Base-by-base conservation (phyloP, 2,797 vertebrate genomes). In the Onychomys arenicola region DNA sequence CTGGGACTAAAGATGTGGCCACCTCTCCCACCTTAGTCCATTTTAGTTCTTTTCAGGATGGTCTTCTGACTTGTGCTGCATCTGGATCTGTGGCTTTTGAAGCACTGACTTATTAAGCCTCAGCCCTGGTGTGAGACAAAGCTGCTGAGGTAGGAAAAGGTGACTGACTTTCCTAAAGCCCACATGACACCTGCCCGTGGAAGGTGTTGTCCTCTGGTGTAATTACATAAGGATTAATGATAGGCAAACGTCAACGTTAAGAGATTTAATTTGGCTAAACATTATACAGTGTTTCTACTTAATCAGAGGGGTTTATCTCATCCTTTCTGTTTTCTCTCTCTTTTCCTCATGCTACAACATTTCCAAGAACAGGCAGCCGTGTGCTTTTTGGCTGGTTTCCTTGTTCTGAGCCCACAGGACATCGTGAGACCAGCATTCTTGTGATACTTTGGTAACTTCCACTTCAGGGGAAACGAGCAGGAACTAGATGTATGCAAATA, bases 201-300 rank as follows among this genome's bases (percentile, higher is more conserved):
- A 71, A 65, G 71, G 61, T n/a, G 27, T 32, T 95, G 73, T 85
- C 49, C 40, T 57, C 25, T 90, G 52, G 40, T 55, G 82, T 34
- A 52, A 81, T 96, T 94, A 91, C 0, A 7, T 43, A 89, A 95
- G 77, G 90, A 93, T 81, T 95, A 93, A 93, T 94, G 81, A 83
- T 61, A 73, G 78, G 93, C 59, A 94, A 94, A 96, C n/a, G 85
- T 43, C 80, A 69, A 12, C 14, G 17, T 46, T 77, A 89, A 78
- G 91, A 97, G 86, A 96, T 93, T 96, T 94, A 77, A 96, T 97
- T 97, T 97, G 86, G 91, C 92, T 95, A 95, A 97, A 96, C 65
- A 91, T 86, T 90, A 90, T 75, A 91, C 87, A 94, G 49, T 52
- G 65, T 85, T 86, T 93, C 86, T 96, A 55, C 92, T 89, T 95